Conservation (phyloP, 2,113 vertebrate species). For the Crotalus viridis region DNA sequence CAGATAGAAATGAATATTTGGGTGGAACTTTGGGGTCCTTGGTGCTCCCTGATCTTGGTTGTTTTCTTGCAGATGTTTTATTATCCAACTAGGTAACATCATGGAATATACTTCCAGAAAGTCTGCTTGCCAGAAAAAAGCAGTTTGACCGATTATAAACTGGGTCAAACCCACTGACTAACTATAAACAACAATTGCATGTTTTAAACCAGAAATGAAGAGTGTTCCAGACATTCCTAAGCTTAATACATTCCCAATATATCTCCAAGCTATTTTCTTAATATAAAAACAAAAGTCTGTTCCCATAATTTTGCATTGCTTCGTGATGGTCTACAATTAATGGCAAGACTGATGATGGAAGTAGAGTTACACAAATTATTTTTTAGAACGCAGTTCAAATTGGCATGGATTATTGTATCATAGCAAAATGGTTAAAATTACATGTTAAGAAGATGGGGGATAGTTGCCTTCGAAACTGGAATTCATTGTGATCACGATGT, state of each 20-base stretch:
- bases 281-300: neutral
- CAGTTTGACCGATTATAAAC: neutral
- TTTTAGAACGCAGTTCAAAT: neutral
- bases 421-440: neutral
- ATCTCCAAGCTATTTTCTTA: conserved; percentile 20
- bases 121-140: neutral
- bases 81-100: neutral
- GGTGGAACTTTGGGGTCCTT: neutral
- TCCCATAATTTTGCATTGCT: conserved; percentile 19
- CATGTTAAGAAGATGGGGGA: neutral
- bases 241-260: conserved; percentile 23
- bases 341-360: neutral
- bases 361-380: neutral
- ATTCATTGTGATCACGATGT: neutral
- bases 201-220: conserved; percentile 32
- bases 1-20: neutral
- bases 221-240: conserved; percentile 14
- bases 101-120: conserved; percentile 13
- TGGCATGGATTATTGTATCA: neutral
- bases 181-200: conserved; percentile 6
- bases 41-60: neutral
- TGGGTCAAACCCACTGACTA: neutral
- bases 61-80: neutral
- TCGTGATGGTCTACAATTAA: conserved; percentile 16
- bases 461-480: neutral